Base-by-base conservation (phyloP, 2,888 invertebrate species). In the Asteroscopus sphinx region DNA sequence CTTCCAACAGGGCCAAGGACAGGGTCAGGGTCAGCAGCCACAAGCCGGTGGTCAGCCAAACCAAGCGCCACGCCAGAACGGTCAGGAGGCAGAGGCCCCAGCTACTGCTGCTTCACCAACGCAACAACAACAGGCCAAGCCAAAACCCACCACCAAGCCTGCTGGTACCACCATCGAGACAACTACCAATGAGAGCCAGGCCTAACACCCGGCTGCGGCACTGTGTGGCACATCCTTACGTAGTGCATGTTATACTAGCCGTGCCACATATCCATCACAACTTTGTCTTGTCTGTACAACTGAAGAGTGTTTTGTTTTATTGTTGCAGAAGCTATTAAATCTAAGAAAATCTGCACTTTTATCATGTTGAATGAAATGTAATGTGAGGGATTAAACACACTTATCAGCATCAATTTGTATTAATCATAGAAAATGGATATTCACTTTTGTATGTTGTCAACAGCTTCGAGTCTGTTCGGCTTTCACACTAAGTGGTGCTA, bases 101-200 rank as follows among this genome's bases (percentile, higher is more conserved):
- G 82, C 80, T 56, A 73, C 83, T 17, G 68, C 79, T 56, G 70
- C 68, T 40, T 73, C 81, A 63, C 87, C 75, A 68, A 89, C 81
- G 42, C 87, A 82, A 74, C 64, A 68, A 52, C 83, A 80, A 66
- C 87, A 82, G 81, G 80, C 87, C 49, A 92, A 91, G 83, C 83
- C 86, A 66, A 91, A 91, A 74, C 75, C 79, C 62, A 82, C 78
- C 70, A 88, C 78, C 74, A 90, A 91, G 81, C 87, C 91, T 28
- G 78, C 87, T 58, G 90, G 89, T 75, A 85, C 92, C 73, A 90
- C 88, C 79, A 89, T 91, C 42, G 93, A 93, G 75, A 87, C 91
- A 63, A 91, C 93, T 75, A 91, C 93, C 80, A 93, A 92, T 78
- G 94, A 94, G 87, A 94, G 94, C 87, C 94, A 94, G 86, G 94